Evolutionary conservation across 2,113 vertebrate genomes (phyloP), one percentile per base, ranked within the genome.

Genomic region (Halcyon senegalensis): DNA sequence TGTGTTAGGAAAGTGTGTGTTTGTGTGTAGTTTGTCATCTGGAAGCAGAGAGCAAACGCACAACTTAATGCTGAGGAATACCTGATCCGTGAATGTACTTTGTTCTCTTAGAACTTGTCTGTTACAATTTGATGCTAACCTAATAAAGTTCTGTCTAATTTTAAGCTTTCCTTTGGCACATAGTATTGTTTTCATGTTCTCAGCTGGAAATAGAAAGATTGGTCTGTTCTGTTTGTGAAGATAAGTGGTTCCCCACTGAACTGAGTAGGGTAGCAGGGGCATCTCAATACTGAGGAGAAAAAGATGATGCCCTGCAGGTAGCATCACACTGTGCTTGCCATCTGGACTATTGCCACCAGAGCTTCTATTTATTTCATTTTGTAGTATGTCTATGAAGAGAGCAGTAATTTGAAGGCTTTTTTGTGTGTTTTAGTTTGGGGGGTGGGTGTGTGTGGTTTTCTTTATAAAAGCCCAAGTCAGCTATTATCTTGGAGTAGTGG

Each of bases 51-150:
- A 90, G 31, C 79, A 68, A 94, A 78, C 39, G 48, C 24, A 55
- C 31, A 75, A 43, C 28, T 56, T 82, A 28, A 72, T 87, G 53
- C 89, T 88, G 90, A 84, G 94, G 79, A 75, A 68, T 87, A 88
- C 88, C 84, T 94, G 53, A 72, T 76, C 25, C 74, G 60, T 94
- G 69, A 64, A 56, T 77, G 62, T 91, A 66, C 53, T 93, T 92
- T 88, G 39, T 93, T 95, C 59, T 77, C n/a, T 62, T 94, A 62
- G 67, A 44, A 39, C 2, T 48, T 82, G 16, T 4, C 10, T 91
- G 4, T 63, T 69, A 37, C 46, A 75, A 43, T 48, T 59, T 68
- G 18, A 37, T 23, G 24, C 23, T 90, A 68, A 68, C 35, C 28
- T 43, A 59, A 39, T 75, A 66, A 92, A 87, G 4, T 37, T 51